Base-by-base conservation (phyloP, 2,888 invertebrate species). In the Cosmopolites sordidus region DNA sequence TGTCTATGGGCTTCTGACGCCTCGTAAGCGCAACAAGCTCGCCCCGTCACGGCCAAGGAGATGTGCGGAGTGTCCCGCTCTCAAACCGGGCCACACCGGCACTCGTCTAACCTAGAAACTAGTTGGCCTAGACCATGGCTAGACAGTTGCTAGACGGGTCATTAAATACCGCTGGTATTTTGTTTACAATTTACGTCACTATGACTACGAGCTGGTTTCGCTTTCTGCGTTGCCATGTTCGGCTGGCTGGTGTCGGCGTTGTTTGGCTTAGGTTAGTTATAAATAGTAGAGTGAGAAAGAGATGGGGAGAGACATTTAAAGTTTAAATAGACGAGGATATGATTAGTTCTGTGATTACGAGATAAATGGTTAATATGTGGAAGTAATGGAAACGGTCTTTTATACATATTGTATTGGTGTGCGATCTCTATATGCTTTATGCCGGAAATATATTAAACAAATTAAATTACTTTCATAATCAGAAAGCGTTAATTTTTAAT, bases 41-140 rank as follows among this genome's bases (percentile, higher is more conserved):
- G 22, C 22, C 22, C 22, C 22, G 22, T 22, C 22, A 22, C 22
- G 22, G 22, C 22, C 22, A 22, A 22, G 22, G 22, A 22, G 22
- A 22, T 22, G 22, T 22, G 22, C 22, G 22, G 22, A 22, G 22
- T 22, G 22, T 22, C 22, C 22, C 22, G 22, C 22, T 22, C 22
- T 33, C 33, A 12, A 12, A 12, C 33, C 8, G 33, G 33, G n/a
- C 33, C 11, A 12, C 33, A 33, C 12, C 33, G 33, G 33, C 33
- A 12, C 33, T 33, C 54, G 65, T 65, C 64, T 66, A 62, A 62
- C 58, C 60, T 60, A 57, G 57, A 57, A 58, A 58, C 58, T 56
- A 56, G 58, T 58, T 58, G 58, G 56, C 58, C 58, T 58, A 58
- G 58, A 58, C 58, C 57, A 57, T 57, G 57, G 57, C 57, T 57